Base-by-base conservation (phyloP, 2,113 vertebrate species). In the Menura novaehollandiae region DNA sequence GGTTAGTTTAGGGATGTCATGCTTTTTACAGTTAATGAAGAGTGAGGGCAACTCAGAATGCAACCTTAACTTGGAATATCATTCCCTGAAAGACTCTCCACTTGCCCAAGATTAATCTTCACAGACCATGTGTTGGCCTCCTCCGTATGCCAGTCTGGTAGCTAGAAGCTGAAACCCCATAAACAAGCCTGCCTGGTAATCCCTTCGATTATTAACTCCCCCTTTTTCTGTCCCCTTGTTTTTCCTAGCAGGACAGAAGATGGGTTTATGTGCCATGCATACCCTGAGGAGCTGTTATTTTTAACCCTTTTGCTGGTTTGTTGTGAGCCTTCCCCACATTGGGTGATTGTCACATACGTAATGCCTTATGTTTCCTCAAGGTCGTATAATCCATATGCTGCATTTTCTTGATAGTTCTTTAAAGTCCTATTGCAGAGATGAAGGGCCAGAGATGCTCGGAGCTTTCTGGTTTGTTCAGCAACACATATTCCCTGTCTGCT, bases 231-330 rank as follows among this genome's bases (percentile, higher is more conserved):
- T 51, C 44, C 19, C 1, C 17, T 80, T 85, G 13, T 79, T 94
- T 94, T 71, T 23, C 30, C 51, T 67, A 33, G 37, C 30, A n/a
- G 63, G 30, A 27, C 32, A 55, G 67, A 80, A 92, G 59, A 39
- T 86, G 53, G 33, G 37, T 90, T 67, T 85, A 8, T 1, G 5
- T 85, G 78, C 53, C 63, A 11, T 28, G 3, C 21, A 0, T 33
- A 9, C 39, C 30, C 39, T 28, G 55, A 67, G 82, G 59, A 69
- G 35, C 39, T 84, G 82, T 88, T 93, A 77, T 92, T 95, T 95
- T 88, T 73, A 94, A 89, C 85, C 78, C 67, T 59, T 94, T 85
- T 86, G 13, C 66, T 55, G 76, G 37, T 53, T 92, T 85, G 82
- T 73, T 93, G 13, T 22, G 33, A 69, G n/a, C 55, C 71, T 51